A percentile compares a stretch with the other conserved stretches of the same genome.
Evolutionary conservation across 2,888 invertebrate species (phyloP).

Genomic region (Perizoma affinitatum): DNA sequence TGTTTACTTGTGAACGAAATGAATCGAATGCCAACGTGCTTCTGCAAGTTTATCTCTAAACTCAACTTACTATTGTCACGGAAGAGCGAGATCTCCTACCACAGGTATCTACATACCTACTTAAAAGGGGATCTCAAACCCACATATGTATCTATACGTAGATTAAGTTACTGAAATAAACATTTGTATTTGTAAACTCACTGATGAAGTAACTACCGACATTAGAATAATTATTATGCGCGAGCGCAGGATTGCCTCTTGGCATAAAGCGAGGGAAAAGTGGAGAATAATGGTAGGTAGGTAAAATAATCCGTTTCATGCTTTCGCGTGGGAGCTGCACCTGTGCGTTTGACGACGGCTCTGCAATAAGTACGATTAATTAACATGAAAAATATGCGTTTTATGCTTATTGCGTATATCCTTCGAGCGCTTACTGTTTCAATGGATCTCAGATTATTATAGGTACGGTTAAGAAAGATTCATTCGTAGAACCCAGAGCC

Average conservation of each 20-base stretch:
- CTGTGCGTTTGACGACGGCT: constrained; percentile 50
- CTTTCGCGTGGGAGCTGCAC: constrained; percentile 60
- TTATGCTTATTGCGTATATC: constrained; percentile 53
- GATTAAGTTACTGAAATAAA: too few species aligned
- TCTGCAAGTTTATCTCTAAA: too few species aligned
- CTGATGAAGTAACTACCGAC: too few species aligned
- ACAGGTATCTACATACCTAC: too few species aligned
- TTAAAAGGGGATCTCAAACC: too few species aligned
- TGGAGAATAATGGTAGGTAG: constrained; percentile 9
- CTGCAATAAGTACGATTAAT: constrained; percentile 56
- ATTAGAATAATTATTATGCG: too few species aligned
- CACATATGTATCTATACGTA: too few species aligned
- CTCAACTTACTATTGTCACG: too few species aligned
- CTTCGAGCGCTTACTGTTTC: constrained; percentile 22
- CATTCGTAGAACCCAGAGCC: too few species aligned
- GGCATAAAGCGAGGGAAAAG: neutral
- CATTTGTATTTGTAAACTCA: too few species aligned
- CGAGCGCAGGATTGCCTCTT: neutral
- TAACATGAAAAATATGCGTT: constrained; percentile 50
- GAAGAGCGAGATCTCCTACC: too few species aligned
- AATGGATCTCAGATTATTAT: too few species aligned
- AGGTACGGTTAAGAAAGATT: constrained; percentile 28
- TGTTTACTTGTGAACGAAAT: constrained; percentile 14
- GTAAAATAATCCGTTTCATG: constrained; percentile 41
- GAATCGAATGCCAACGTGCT: neutral